A percentile compares a stretch with the other conserved stretches of the same genome.
These are phyloP conservation scores for Elephas maximus DNA, from an alignment of 2,113 vertebrate species.

Conservation along the genomic window DNA sequence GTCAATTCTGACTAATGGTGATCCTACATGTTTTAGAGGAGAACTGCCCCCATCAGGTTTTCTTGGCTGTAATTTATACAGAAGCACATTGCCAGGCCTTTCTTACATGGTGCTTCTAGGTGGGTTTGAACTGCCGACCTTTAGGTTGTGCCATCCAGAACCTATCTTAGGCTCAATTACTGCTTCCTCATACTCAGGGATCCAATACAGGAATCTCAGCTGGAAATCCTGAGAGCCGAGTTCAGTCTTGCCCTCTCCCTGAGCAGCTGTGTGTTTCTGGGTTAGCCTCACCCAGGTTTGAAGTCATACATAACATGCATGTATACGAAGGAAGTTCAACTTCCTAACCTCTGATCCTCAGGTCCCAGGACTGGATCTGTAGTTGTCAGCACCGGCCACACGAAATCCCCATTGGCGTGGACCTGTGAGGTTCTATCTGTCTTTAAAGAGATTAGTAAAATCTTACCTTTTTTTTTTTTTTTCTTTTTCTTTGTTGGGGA, in stretches of 20 bases:
- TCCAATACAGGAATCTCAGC: not conserved
- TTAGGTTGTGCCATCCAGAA: not conserved
- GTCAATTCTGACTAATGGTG: not conserved
- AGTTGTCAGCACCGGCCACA: not conserved
- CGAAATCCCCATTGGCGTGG: not conserved
- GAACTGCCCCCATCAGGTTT: not conserved
- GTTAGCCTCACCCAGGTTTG: not conserved
- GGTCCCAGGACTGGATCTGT: conserved; percentile 17
- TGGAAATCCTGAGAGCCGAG: not conserved
- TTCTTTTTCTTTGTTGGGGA: not conserved
- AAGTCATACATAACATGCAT: not conserved
- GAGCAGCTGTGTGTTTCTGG: not conserved
- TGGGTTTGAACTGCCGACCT: not conserved
- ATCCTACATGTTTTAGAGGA: not conserved
- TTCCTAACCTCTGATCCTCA: not conserved
- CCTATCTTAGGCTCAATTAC: too few relatives aligned
- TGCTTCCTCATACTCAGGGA: not conserved
- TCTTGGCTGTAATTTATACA: not conserved
- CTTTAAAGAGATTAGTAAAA: not conserved
- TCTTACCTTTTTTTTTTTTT: too few relatives aligned
- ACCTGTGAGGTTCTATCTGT: not conserved
- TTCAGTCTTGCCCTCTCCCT: not conserved
- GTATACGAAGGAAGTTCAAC: not conserved
- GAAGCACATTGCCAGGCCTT: not conserved
- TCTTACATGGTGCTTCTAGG: not conserved